These are phyloP conservation scores for Stratiomys singularior DNA, from an alignment of 2,888 invertebrate genomes.

Conservation along the genomic window DNA sequence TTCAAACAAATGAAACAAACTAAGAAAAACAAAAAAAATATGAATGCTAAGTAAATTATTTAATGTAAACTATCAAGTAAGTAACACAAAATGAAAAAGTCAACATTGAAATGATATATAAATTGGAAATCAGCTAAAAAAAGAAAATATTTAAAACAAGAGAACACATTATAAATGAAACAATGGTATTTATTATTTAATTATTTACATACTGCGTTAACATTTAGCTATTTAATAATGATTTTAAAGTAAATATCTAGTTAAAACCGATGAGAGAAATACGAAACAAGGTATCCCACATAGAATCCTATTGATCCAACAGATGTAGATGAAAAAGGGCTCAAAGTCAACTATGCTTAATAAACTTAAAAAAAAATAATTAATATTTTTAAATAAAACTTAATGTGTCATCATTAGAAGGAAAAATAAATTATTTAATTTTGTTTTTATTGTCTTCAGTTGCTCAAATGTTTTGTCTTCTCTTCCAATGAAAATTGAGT, in stretches of 20 bases:
- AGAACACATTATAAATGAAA: conserved; percentile 27
- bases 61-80: conserved; percentile 44
- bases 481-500: conserved; percentile 26
- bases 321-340: conserved; percentile 41
- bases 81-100: conserved; percentile 27
- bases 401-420: not conserved
- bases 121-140: not conserved
- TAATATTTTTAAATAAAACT: conserved; percentile 7
- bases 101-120: conserved; percentile 4
- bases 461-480: conserved; percentile 10
- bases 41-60: conserved; percentile 48
- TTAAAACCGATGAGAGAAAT: not conserved
- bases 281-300: not conserved
- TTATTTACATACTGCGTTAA: not conserved
- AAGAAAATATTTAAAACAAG: conserved; percentile 19
- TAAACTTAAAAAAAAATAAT: not conserved
- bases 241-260: conserved; percentile 26
- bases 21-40: conserved; percentile 39
- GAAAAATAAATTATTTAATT: not conserved
- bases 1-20: conserved; percentile 43
- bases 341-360: conserved; percentile 41
- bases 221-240: not conserved
- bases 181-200: conserved; percentile 36
- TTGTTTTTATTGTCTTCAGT: not conserved
- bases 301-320: conserved; percentile 11